Percentiles rank a stretch among this genome's conserved stretches.
Conservation (phyloP, 2,888 invertebrate species). For the Rotaria sp. region DNA sequence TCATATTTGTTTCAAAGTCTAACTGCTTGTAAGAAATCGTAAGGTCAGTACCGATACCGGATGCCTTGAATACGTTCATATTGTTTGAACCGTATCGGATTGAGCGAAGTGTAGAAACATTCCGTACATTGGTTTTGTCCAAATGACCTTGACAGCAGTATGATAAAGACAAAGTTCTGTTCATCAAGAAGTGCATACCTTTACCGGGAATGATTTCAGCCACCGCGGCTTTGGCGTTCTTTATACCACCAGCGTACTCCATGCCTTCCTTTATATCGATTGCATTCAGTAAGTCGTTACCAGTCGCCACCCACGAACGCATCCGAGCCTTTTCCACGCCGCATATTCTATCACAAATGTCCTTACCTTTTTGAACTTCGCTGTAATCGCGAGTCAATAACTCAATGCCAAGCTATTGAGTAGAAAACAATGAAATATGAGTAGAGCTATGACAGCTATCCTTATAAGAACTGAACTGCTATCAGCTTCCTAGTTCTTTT, state of each 20-base stretch:
- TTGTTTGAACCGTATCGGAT: background rate
- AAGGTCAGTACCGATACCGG: background rate
- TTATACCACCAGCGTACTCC: no score
- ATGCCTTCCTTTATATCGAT: no score
- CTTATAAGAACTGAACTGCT: no score
- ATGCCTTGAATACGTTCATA: background rate
- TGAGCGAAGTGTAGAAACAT: background rate
- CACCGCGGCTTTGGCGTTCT: background rate
- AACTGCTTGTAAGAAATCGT: background rate
- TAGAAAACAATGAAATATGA: background rate
- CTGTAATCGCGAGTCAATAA: background rate
- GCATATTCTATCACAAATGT: no score
- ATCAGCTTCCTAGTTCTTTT: no score
- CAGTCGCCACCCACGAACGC: no score
- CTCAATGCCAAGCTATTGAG: background rate
- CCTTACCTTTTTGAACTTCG: no score
- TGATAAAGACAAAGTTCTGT: background rate
- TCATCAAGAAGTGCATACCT: background rate
- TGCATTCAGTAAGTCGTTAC: no score
- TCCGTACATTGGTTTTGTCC: background rate
- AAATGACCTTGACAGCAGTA: background rate
- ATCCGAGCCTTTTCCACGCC: no score
- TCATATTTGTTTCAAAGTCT: background rate
- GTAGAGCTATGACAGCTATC: no score
- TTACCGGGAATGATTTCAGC: background rate